Evolutionary conservation across 2,888 invertebrate genomes (phyloP), one percentile per base, ranked within the genome.

Genomic region (Aphidius colemani): DNA sequence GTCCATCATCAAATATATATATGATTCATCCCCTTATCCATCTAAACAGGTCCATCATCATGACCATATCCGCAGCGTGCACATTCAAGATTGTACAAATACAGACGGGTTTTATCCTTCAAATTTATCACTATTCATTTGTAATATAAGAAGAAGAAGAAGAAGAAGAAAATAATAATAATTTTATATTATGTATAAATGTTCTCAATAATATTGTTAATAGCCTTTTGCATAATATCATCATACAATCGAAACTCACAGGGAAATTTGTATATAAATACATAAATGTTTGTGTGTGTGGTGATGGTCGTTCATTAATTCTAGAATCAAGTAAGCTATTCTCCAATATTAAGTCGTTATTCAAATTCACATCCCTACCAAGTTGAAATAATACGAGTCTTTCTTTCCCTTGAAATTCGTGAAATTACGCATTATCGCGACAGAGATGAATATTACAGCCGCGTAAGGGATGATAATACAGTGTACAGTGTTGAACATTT

Each of bases 401-500:
- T 46, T 18, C 40, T 56, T n/a, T 41, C 30, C 5, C 5, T 30
- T 30, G 5, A 30, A 30, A 48, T 58, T 61, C 60, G 59, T 46
- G 61, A 61, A 68, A 75, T 74, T 72, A 72, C 67, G 67, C 72
- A 72, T 75, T 71, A 70, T 68, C 70, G 69, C 67, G 70, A 66
- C 30, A 30, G 51, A 70, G 71, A 67, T 70, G 67, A n/a, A n/a
- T n/a, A n/a, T n/a, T n/a, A n/a, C n/a, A n/a, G 66, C 69, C 72
- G 2, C 1, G 71, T 70, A 71, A 75, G 74, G 75, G 74, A 71
- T 73, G 74, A 72, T n/a, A n/a, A 71, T 69, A 66, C n/a, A n/a
- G n/a, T n/a, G 70, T 68, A 70, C 72, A 71, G 51, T 53, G 57
- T 57, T 30, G 44, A 56, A n/a, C n/a, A n/a, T n/a, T n/a, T n/a